Conservation (phyloP, 2,797 vertebrate genomes). For the Muraenolepis orangiensis region DNA sequence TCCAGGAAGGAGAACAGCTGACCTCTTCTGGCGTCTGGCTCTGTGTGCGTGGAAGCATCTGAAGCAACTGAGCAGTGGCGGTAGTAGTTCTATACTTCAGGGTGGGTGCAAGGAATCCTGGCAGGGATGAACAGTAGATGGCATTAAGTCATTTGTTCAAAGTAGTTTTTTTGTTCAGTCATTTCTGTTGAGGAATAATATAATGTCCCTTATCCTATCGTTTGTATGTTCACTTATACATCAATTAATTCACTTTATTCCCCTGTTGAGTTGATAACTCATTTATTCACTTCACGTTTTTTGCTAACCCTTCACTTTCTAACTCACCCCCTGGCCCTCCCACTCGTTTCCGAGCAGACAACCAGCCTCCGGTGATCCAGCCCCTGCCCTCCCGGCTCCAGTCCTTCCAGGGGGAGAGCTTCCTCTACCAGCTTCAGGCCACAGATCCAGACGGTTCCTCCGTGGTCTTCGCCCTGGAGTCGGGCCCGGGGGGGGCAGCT, state of each 20-base stretch:
- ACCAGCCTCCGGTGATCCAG: conserved; percentile 78
- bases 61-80: not conserved
- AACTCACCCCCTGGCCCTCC: not conserved
- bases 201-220: not conserved
- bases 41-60: too few species aligned
- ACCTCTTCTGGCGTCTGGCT: not conserved
- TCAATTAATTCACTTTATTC: not conserved
- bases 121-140: not conserved
- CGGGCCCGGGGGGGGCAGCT: conserved; percentile 76
- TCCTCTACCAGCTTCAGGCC: conserved; percentile 82
- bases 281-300: not conserved
- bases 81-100: not conserved
- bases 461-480: conserved; percentile 76
- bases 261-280: not conserved
- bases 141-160: not conserved
- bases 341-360: conserved; percentile 66
- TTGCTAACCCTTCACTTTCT: not conserved
- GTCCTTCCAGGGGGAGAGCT: conserved; percentile 82
- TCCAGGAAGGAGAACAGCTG: not conserved
- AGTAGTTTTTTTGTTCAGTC: not conserved
- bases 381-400: conserved; percentile 61
- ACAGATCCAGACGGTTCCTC: conserved; percentile 83
- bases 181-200: not conserved
- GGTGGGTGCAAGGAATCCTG: not conserved
- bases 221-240: not conserved